phyloP scores from a whole-genome alignment of 2,797 vertebrate species.

The Apodemus agrarius region DNA sequence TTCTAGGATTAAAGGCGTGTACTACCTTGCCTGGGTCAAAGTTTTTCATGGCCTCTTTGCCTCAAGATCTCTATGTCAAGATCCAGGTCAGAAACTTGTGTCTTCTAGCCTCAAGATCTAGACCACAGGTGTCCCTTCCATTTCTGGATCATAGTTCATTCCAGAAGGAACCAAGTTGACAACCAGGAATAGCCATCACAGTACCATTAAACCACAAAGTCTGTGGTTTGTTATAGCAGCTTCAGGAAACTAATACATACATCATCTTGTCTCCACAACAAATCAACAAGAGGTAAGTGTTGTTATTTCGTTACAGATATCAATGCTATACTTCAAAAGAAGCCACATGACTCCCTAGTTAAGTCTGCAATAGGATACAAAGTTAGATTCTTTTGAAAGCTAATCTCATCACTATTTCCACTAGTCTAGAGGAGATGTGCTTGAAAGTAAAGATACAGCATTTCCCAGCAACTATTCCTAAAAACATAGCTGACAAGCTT shows the following conservation, averaged over 20 bases:
- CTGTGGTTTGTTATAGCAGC: neutral
- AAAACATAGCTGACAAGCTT: neutral
- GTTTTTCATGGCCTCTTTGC: neutral
- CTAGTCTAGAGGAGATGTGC: neutral
- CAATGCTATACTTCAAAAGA: neutral
- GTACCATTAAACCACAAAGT: neutral
- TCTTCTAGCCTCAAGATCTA: neutral
- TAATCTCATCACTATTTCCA: neutral
- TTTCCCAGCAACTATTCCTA: neutral
- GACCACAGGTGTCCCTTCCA: neutral
- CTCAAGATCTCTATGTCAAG: neutral
- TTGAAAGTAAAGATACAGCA: slow-evolving; percentile 27
- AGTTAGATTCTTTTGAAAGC: neutral
- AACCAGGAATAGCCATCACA: neutral
- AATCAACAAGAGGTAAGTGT: neutral
- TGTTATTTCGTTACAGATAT: neutral
- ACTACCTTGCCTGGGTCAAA: neutral
- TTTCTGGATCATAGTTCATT: neutral
- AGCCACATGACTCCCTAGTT: neutral
- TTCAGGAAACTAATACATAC: neutral
- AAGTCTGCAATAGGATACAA: neutral
- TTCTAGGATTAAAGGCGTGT: neutral
- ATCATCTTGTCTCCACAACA: neutral
- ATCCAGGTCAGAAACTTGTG: neutral
- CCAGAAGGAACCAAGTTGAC: neutral